phyloP scores from a whole-genome alignment of 2,888 invertebrate species.

The Nebria brevicollis region DNA sequence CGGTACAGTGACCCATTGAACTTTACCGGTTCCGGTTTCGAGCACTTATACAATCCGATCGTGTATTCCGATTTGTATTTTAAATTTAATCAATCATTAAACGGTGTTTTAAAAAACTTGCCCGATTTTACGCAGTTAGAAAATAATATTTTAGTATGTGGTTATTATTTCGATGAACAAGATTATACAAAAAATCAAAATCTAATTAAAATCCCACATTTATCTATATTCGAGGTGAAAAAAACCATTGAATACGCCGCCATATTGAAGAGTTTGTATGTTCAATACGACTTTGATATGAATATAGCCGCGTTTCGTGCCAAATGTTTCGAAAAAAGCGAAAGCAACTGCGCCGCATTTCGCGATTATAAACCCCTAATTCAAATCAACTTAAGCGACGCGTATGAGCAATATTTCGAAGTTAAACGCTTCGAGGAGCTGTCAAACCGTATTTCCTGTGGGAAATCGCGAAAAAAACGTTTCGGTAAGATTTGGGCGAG shows the following conservation, averaged over 20 bases:
- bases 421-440: constrained; percentile 40
- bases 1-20: constrained; percentile 22
- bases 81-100: constrained; percentile 53
- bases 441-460: constrained; percentile 38
- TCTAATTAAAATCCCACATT: not conserved
- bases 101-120: constrained; percentile 47
- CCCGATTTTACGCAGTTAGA: constrained; percentile 50
- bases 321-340: constrained; percentile 46
- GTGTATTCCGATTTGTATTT: constrained; percentile 57
- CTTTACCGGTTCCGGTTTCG: not conserved
- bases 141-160: constrained; percentile 48
- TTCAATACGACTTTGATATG: constrained; percentile 28
- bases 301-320: constrained; percentile 42
- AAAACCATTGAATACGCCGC: constrained; percentile 33
- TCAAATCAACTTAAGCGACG: constrained; percentile 42
- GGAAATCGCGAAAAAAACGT: constrained; percentile 24
- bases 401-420: constrained; percentile 48
- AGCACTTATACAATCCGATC: constrained; percentile 5
- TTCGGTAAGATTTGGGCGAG: constrained; percentile 42
- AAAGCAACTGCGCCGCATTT: constrained; percentile 46
- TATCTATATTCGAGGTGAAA: constrained; percentile 28
- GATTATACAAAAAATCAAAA: constrained; percentile 19
- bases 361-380: constrained; percentile 49
- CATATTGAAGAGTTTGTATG: constrained; percentile 21
- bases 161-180: constrained; percentile 22